These are phyloP conservation scores for Aleadryas rufinucha DNA, from an alignment of 2,113 vertebrate species.

Conservation along the genomic window DNA sequence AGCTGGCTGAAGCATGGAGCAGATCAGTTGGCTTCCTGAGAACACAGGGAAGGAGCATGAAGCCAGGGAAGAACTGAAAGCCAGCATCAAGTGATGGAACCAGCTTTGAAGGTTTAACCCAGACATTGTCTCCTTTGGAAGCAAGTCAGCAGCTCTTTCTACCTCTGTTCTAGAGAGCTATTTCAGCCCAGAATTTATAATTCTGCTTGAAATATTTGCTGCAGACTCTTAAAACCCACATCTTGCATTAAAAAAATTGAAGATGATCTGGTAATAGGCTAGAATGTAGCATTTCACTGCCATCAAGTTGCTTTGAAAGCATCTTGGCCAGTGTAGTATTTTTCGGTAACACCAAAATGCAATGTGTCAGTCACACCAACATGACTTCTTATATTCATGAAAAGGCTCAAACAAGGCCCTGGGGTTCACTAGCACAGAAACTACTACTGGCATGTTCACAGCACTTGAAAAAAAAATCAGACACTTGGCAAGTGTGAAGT, in stretches of 20 bases:
- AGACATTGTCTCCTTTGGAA: background rate
- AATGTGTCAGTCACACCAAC: accelerated
- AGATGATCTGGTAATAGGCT: background rate
- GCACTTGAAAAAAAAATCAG: background rate
- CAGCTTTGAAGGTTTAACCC: background rate
- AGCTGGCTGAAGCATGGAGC: background rate
- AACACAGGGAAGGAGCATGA: background rate
- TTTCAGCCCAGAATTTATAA: background rate
- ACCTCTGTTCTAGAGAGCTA: background rate
- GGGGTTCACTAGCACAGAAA: background rate
- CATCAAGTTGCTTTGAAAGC: background rate
- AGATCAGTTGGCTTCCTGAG: background rate
- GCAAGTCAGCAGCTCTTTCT: background rate
- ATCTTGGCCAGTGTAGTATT: background rate
- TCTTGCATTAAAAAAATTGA: background rate
- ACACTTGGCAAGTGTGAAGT: background rate
- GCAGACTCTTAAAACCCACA: background rate
- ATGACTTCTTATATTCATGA: background rate
- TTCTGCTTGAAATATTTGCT: background rate
- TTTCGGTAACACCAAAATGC: background rate
- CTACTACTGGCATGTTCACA: background rate
- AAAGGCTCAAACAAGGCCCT: background rate
- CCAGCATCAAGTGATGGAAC: background rate
- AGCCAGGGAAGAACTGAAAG: background rate
- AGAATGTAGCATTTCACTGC: accelerated